Percentiles rank a stretch among this genome's conserved stretches.
These are phyloP conservation scores for Leptura quadrifasciata DNA, from an alignment of 2,888 invertebrate genomes.

Conservation along the genomic window DNA sequence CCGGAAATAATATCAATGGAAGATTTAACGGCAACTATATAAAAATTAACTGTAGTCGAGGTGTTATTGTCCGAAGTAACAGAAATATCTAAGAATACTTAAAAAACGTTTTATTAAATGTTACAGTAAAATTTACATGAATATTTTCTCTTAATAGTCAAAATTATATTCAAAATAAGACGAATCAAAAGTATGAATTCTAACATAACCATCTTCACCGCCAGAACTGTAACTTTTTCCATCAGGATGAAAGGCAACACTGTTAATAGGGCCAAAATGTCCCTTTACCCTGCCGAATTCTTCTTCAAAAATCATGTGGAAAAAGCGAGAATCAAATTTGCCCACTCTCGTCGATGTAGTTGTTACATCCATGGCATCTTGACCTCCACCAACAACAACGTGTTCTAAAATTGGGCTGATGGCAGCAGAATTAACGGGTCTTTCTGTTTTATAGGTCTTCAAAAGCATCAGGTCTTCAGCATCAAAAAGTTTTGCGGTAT, in stretches of 20 bases:
- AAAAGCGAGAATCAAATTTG: constrained; percentile 96
- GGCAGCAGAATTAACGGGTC: constrained; percentile 98
- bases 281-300: constrained; percentile 99
- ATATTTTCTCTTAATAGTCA: constrained; percentile 80
- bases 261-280: constrained; percentile 99
- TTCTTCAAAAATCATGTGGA: constrained; percentile 96
- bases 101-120: constrained; percentile 32
- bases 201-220: constrained; percentile 98
- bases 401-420: constrained; percentile 97
- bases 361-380: constrained; percentile 99
- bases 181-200: constrained; percentile 96
- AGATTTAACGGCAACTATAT: too few relatives aligned
- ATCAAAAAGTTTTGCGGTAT: constrained; percentile 96
- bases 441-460: constrained; percentile 97
- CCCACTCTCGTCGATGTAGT: constrained; percentile 95
- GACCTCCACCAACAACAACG: constrained; percentile 98
- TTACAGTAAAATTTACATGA: background rate
- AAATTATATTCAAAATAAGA: constrained; percentile 97
- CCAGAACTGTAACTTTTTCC: constrained; percentile 97
- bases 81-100: background rate
- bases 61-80: background rate
- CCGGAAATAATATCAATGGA: too few relatives aligned
- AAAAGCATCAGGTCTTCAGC: constrained; percentile 88
- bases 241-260: constrained; percentile 97
- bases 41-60: too few relatives aligned